Base-by-base conservation (phyloP, 2,888 invertebrate species). In the Macrophya annulata region DNA sequence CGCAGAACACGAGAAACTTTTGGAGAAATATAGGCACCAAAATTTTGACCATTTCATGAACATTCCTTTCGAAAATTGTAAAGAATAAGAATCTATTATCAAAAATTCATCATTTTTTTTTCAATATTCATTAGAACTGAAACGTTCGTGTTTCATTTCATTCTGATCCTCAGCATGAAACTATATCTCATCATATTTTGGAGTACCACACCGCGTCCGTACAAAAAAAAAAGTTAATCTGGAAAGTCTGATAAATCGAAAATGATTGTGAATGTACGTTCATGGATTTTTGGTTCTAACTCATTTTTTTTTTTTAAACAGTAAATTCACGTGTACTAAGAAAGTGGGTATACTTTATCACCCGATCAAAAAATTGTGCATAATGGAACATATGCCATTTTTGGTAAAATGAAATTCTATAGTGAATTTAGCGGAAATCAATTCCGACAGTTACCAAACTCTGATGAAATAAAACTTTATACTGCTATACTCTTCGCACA, bases 1-100 rank as follows among this genome's bases (percentile, higher is more conserved):
- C 68, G 12, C 68, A 68, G 68, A 68, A 68, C 68, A 37, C 68
- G 68, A 68, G 68, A 37, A 37, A 68, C 68, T 5, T 37, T 37
- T 37, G 37, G 4, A 37, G 37, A 37, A 68, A 68, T 68, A 68
- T 68, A 6, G 37, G 37, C 68, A 0, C 62, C 12, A 9, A 4
- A 48, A 4, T 48, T 48, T 25, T 2, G 12, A 62, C 62, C 62
- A 62, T 12, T 25, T 3, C 62, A 25, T 10, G 10, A 10, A 25
- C 9, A 21, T 62, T 62, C 10, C 10, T 51, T 17, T 51, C 3
- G n/a, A 51, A 62, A 62, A 10, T 12, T 62, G 21, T 25, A 25
- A 62, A 25, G 4, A 62, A 62, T 62, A 21, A 10, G 25, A 31
- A 31, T 31, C 31, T 25, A 21, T 6, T 1, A 21, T 59, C n/a